Evolutionary conservation across 1,140 invertebrate species (phyloP).

Genomic region (Zaprionus nigranus): DNA sequence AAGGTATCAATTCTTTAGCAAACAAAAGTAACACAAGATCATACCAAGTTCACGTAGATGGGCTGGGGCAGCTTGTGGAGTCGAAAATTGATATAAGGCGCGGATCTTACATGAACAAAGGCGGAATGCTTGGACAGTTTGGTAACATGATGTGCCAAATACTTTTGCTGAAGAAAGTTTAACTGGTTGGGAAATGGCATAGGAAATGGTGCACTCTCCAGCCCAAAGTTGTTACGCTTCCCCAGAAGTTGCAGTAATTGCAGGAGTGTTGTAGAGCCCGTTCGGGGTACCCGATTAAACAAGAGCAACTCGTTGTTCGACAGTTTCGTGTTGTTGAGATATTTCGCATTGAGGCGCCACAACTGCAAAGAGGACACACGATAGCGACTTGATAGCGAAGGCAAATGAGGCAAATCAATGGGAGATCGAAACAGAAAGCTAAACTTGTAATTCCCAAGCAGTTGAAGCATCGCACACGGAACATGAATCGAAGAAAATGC

Average conservation of each 20-base stretch:
- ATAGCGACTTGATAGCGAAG: neutral
- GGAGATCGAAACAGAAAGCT: neutral
- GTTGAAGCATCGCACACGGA: neutral
- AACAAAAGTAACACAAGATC: neutral
- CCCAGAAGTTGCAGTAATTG: slow-evolving; percentile 90
- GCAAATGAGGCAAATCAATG: neutral
- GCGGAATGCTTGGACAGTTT: slow-evolving; percentile 56
- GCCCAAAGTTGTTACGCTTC: slow-evolving; percentile 87
- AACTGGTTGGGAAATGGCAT: slow-evolving; percentile 35
- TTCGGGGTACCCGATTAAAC: slow-evolving; percentile 95
- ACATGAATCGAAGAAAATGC: neutral
- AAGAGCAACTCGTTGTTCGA: slow-evolving; percentile 90
- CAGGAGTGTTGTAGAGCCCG: slow-evolving; percentile 93
- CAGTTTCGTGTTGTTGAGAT: slow-evolving; percentile 91
- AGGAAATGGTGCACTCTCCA: slow-evolving; percentile 35
- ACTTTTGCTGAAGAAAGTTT: slow-evolving; percentile 34
- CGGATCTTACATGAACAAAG: slow-evolving; percentile 58
- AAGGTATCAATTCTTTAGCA: neutral
- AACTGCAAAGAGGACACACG: slow-evolving; percentile 46
- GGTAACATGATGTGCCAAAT: slow-evolving; percentile 36
- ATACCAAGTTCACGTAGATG: slow-evolving; percentile 94
- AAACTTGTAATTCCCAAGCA: neutral
- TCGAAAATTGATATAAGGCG: slow-evolving; percentile 85
- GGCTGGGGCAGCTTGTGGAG: slow-evolving; percentile 91
- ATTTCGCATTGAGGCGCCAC: slow-evolving; percentile 51